A percentile compares a stretch with the other conserved stretches of the same genome.
Evolutionary conservation across 2,888 invertebrate genomes (phyloP).

Genomic region (Limenitis arthemis): DNA sequence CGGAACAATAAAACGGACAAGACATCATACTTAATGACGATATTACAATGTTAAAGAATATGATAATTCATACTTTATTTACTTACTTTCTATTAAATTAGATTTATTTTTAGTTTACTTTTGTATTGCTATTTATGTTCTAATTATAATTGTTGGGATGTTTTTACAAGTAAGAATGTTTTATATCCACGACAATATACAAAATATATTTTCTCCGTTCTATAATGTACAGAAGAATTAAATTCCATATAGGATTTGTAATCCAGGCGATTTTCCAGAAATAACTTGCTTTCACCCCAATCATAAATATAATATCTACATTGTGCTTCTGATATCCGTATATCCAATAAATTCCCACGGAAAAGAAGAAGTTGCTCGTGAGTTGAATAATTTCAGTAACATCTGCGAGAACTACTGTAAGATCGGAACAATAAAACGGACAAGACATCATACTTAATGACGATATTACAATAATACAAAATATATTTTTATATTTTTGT

Average conservation of each 20-base stretch:
- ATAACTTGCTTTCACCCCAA: slow-evolving; percentile 54
- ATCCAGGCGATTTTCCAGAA: slow-evolving; percentile 54
- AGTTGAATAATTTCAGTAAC: slow-evolving; percentile 46
- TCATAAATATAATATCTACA: slow-evolving; percentile 60
- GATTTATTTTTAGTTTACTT: slow-evolving; percentile 38
- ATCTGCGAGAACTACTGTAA: slow-evolving; percentile 41
- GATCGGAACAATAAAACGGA: slow-evolving; percentile 53
- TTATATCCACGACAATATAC: slow-evolving; percentile 26
- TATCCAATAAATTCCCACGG: slow-evolving; percentile 53
- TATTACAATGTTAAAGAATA: slow-evolving; percentile 31
- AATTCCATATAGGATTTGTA: slow-evolving; percentile 43
- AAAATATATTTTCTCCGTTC: slow-evolving; percentile 35
- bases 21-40: slow-evolving; percentile 33
- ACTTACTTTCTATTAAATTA: slow-evolving; percentile 25
- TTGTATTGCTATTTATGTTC: slow-evolving; percentile 35
- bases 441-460: slow-evolving; percentile 36
- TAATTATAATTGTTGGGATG: slow-evolving; percentile 37
- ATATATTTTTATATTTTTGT: slow-evolving; percentile 31
- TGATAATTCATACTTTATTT: slow-evolving; percentile 33
- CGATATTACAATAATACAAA: slow-evolving; percentile 32
- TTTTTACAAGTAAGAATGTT: slow-evolving; percentile 34
- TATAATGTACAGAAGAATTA: slow-evolving; percentile 31
- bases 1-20: slow-evolving; percentile 53
- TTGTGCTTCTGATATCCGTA: slow-evolving; percentile 53
- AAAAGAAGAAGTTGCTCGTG: slow-evolving; percentile 43